Evolutionary conservation across 2,113 vertebrate species (phyloP).

Genomic region (Rhabdomys dilectus): DNA sequence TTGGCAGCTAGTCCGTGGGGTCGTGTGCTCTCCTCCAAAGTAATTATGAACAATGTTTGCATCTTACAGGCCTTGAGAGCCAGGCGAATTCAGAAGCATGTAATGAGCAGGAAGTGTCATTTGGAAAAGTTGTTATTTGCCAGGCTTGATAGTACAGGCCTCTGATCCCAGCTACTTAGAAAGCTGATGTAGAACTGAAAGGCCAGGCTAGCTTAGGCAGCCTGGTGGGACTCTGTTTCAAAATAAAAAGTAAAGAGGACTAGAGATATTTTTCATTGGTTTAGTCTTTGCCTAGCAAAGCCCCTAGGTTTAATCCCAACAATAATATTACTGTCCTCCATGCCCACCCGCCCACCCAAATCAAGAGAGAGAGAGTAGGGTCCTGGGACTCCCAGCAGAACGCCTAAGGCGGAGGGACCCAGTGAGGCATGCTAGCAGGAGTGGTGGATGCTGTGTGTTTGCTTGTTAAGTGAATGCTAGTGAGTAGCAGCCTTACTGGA

Average conservation of each 20-base stretch:
- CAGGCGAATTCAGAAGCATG: not conserved
- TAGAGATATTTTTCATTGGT: not conserved
- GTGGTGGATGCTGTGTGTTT: not conserved
- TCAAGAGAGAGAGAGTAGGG: not conserved
- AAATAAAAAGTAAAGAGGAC: not conserved
- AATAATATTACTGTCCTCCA: not conserved
- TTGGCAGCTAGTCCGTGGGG: not conserved
- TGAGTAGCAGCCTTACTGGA: not conserved
- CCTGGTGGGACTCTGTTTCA: not conserved
- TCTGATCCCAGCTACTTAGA: not conserved
- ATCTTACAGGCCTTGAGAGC: not conserved
- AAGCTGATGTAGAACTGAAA: not conserved
- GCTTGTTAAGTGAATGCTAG: not conserved
- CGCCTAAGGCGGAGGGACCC: not conserved
- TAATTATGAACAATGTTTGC: not conserved
- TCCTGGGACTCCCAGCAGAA: constrained; percentile 16
- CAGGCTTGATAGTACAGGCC: not conserved
- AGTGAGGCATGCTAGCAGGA: not conserved
- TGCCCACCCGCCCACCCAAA: not conserved
- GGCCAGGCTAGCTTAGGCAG: not conserved
- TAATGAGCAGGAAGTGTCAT: not conserved
- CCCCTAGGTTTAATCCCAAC: not conserved
- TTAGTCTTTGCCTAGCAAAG: not conserved
- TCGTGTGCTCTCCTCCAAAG: not conserved
- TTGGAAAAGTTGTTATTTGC: not conserved